Evolutionary conservation across 1,140 invertebrate genomes (phyloP).

Genomic region (Thrips palmi): DNA sequence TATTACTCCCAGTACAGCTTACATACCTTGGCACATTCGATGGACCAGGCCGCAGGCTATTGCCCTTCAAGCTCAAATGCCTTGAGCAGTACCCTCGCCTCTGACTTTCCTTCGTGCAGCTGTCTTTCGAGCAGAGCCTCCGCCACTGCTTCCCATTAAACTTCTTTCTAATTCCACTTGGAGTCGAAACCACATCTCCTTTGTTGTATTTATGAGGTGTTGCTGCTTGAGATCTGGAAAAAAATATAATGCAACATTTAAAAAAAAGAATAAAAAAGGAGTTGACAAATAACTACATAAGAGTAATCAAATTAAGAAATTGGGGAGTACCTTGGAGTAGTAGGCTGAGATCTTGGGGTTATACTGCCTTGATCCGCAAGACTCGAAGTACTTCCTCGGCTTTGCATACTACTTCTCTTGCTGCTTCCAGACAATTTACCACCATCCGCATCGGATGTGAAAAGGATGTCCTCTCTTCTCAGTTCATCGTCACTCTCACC

Average conservation of each 20-base stretch:
- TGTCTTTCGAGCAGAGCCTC: constrained; percentile 82
- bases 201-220: constrained; percentile 96
- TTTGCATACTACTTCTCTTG: constrained; percentile 76
- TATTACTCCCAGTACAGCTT: too few relatives aligned
- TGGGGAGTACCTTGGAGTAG: constrained; percentile 49
- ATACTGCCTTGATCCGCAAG: constrained; percentile 59
- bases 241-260: neutral
- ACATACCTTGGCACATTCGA: constrained; percentile 28
- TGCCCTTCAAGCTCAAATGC: constrained; percentile 75
- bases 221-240: constrained; percentile 62
- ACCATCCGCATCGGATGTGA: constrained; percentile 45
- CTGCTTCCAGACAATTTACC: constrained; percentile 44
- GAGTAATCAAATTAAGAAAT: neutral
- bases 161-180: constrained; percentile 93
- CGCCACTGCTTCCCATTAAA: constrained; percentile 99
- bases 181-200: constrained; percentile 91
- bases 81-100: constrained; percentile 87
- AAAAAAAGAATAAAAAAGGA: constrained; percentile 1
- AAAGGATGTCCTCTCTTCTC: constrained; percentile 68
- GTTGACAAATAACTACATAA: neutral
- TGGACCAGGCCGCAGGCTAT: constrained; percentile 31
- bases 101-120: constrained; percentile 97
- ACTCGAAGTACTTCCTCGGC: constrained; percentile 71
- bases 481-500: constrained; percentile 79
- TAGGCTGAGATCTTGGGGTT: constrained; percentile 68